Evolutionary conservation across 2,888 invertebrate genomes (phyloP), one percentile per base, ranked within the genome.

Genomic region (Minunthozetes semirufus): DNA sequence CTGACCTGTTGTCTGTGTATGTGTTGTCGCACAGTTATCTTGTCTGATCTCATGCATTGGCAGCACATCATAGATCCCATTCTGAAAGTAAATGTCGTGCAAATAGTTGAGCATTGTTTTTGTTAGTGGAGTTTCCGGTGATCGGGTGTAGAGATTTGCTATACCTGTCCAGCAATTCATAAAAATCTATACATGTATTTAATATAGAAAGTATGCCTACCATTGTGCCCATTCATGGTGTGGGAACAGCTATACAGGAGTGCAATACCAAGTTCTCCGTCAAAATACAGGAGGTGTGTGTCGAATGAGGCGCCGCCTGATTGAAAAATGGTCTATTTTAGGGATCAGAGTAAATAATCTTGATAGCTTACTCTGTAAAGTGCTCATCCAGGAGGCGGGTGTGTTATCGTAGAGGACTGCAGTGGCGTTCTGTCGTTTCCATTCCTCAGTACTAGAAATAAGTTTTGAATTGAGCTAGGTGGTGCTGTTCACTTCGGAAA

Each of bases 371-470:
- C 74, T 71, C 15, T 70, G 29, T 46, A 74, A 42, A 13, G 71
- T 74, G 27, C 74, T 74, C 0, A 71, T 53, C 74, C 74, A 74
- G 11, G 72, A 59, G 9, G 71, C 53, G 25, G 74, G 74, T 46
- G 19, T 71, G 25, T 33, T 71, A 17, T 71, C 15, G 38, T 53
- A 74, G 15, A 74, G 70, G 3, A 56, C 50, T 0, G 71, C 53
- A 0, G 74, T 74, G 17, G 74, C 74, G 38, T 74, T 74, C 29
- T 74, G 74, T 25, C 74, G 74, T n/a, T 27, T 56, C 74, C 74
- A 74, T 50, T 74, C 74, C 59, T 38, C 13, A 6, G 74, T 74
- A 15, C 74, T 74, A 17, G 33, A 25, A 27, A 38, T 59, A 27
- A 70, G 70, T n/a, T 63, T 72, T 63, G 11, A 42, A 9, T 11